Evolutionary conservation across 2,888 invertebrate genomes (phyloP).

Genomic region (Augiades crinisus): DNA sequence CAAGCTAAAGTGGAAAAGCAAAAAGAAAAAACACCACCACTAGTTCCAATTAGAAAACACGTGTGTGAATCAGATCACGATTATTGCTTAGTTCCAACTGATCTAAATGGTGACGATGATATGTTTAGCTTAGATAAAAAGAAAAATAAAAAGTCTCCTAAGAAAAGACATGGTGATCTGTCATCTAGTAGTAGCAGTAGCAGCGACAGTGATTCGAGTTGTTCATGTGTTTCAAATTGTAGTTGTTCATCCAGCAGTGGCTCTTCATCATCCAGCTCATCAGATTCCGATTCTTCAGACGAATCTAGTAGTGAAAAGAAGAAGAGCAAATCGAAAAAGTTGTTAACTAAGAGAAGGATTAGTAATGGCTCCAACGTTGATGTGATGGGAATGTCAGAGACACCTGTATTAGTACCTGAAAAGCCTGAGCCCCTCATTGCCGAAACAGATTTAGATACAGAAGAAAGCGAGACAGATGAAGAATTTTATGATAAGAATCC

Average conservation of each 20-base stretch:
- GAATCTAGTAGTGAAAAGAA: slow-evolving; percentile 66
- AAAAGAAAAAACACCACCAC: slow-evolving; percentile 68
- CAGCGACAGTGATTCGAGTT: slow-evolving; percentile 88
- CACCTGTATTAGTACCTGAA: slow-evolving; percentile 67
- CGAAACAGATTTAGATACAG: slow-evolving; percentile 93
- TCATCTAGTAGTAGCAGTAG: slow-evolving; percentile 89
- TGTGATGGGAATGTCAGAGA: slow-evolving; percentile 76
- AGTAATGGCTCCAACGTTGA: slow-evolving; percentile 79
- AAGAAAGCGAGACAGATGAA: slow-evolving; percentile 92
- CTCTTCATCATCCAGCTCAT: slow-evolving; percentile 84
- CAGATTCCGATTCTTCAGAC: slow-evolving; percentile 72
- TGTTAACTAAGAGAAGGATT: slow-evolving; percentile 56
- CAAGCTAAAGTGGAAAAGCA: slow-evolving; percentile 85
- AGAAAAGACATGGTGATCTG: slow-evolving; percentile 70
- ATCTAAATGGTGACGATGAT: slow-evolving; percentile 71
- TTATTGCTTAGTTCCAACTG: slow-evolving; percentile 83
- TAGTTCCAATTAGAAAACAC: slow-evolving; percentile 76
- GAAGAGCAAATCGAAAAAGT: slow-evolving; percentile 68
- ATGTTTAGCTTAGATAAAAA: slow-evolving; percentile 60
- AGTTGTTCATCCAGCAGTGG: slow-evolving; percentile 89
- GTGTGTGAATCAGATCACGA: slow-evolving; percentile 88
- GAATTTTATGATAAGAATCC: slow-evolving; percentile 94
- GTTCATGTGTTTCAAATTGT: slow-evolving; percentile 92
- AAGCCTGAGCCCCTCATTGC: slow-evolving; percentile 83
- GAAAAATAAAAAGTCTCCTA: slow-evolving; percentile 76